phyloP scores from a whole-genome alignment of 2,888 invertebrate genomes.

The Drosophila setosimentum region DNA sequence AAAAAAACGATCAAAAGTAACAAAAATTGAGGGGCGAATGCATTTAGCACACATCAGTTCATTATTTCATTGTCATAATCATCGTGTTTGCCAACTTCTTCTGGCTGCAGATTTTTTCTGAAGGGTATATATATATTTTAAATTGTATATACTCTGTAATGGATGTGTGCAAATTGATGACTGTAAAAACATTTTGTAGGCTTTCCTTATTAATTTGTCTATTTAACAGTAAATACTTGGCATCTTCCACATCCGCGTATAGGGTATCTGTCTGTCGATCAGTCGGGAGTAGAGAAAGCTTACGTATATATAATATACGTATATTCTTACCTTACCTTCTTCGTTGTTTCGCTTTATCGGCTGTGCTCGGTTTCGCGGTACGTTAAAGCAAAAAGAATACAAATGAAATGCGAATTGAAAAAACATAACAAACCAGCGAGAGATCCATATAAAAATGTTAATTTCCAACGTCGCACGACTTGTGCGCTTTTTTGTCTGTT shows the following conservation, averaged over 20 bases:
- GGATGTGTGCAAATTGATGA: neutral
- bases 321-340: slow-evolving; percentile 5
- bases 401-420: slow-evolving; percentile 47
- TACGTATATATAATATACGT: neutral
- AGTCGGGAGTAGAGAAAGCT: neutral
- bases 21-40: neutral
- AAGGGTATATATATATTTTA: too few relatives aligned
- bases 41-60: slow-evolving; percentile 12
- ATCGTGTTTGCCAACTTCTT: neutral
- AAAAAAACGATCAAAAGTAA: slow-evolving; percentile 2
- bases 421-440: slow-evolving; percentile 57
- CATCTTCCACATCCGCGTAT: neutral
- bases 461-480: slow-evolving; percentile 28
- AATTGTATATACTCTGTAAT: neutral
- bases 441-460: slow-evolving; percentile 31
- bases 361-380: slow-evolving; percentile 32
- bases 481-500: slow-evolving; percentile 4
- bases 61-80: slow-evolving; percentile 9
- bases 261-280: neutral
- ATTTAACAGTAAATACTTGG: neutral
- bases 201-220: neutral
- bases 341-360: slow-evolving; percentile 20
- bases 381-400: slow-evolving; percentile 6
- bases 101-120: neutral
- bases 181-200: neutral